Evolutionary conservation across 2,888 invertebrate genomes (phyloP).

Genomic region (Parasteatoda lunata): DNA sequence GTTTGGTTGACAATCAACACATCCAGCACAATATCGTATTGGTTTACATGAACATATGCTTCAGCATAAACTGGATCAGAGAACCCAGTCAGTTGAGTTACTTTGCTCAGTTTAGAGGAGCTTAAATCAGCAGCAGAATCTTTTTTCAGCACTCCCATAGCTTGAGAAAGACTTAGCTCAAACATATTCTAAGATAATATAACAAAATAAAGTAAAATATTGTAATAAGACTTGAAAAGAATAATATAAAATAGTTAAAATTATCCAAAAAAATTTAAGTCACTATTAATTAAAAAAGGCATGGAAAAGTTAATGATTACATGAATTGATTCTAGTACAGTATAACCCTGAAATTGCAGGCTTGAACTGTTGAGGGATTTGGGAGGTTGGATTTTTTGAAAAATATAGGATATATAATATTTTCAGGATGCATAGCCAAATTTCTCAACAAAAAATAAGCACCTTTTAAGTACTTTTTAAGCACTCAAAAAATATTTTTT

Average conservation of each 20-base stretch:
- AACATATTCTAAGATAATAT: conserved; percentile 83
- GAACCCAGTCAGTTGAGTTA: conserved; percentile 98
- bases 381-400: too few species aligned
- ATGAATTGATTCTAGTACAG: too few species aligned
- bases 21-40: conserved; percentile 98
- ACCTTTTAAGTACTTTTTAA: too few species aligned
- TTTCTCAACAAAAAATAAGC: too few species aligned
- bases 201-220: neutral
- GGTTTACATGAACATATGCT: conserved; percentile 99
- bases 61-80: conserved; percentile 99
- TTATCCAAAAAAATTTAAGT: neutral
- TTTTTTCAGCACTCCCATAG: conserved; percentile 80
- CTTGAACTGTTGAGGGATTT: too few species aligned
- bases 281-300: too few species aligned
- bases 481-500: too few species aligned
- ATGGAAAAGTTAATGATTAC: too few species aligned
- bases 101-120: conserved; percentile 79
- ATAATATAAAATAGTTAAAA: neutral
- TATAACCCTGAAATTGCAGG: too few species aligned
- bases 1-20: conserved; percentile 99
- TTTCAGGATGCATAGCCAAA: too few species aligned
- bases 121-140: conserved; percentile 74
- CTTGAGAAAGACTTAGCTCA: conserved; percentile 92
- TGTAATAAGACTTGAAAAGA: neutral
- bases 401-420: too few species aligned